Evolutionary conservation across 2,797 vertebrate species (phyloP).

Genomic region (Trematomus bernacchii): DNA sequence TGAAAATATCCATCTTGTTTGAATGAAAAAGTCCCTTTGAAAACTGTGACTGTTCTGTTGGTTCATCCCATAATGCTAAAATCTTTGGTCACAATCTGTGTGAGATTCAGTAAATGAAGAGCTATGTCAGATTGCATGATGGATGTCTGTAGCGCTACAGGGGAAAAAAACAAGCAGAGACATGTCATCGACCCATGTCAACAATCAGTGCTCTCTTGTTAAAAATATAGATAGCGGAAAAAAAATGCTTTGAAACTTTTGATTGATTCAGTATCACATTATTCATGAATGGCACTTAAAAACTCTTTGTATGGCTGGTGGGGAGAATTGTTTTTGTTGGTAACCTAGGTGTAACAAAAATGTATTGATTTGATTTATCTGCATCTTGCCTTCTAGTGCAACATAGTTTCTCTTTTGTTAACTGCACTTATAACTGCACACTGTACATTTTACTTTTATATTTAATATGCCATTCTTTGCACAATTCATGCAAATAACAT

Average conservation of each 20-base stretch:
- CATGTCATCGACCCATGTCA: neutral
- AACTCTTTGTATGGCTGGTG: neutral
- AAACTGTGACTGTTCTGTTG: neutral
- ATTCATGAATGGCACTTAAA: too few relatives aligned
- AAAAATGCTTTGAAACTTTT: too few relatives aligned
- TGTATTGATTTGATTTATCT: neutral
- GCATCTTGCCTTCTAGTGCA: neutral
- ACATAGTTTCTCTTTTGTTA: too few relatives aligned
- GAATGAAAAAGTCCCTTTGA: neutral
- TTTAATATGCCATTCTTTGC: too few relatives aligned
- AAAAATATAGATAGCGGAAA: neutral
- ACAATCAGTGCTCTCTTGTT: neutral
- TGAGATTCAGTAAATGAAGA: slow-evolving; percentile 4
- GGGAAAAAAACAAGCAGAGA: neutral
- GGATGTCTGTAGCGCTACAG: neutral
- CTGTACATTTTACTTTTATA: too few relatives aligned
- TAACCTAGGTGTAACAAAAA: neutral
- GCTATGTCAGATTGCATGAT: slow-evolving; percentile 8
- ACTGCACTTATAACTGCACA: too few relatives aligned
- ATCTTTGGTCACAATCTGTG: neutral
- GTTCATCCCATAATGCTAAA: neutral
- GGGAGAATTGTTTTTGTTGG: neutral
- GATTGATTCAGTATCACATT: too few relatives aligned
- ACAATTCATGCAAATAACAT: too few relatives aligned
- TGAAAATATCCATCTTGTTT: neutral